Evolutionary conservation across 1,140 invertebrate species (phyloP).

Genomic region (Bombus waltoni): DNA sequence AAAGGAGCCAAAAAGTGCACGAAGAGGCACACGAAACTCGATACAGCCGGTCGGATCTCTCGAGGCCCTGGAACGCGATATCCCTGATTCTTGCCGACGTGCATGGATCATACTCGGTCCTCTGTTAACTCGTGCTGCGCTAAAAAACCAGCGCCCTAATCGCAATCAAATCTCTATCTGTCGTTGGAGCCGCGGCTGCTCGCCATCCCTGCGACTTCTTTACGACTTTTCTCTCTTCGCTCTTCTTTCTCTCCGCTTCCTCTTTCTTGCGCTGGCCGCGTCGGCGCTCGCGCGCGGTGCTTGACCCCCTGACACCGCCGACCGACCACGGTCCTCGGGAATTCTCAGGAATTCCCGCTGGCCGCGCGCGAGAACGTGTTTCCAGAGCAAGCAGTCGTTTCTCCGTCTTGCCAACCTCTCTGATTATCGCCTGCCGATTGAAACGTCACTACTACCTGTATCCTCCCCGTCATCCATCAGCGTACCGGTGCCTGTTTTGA

Average conservation of each 20-base stretch:
- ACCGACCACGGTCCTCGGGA: neutral
- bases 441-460: neutral
- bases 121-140: constrained; percentile 71
- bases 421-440: neutral
- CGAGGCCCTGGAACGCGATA: constrained; percentile 78
- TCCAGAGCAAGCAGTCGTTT: neutral
- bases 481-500: neutral
- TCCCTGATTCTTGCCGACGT: constrained; percentile 79
- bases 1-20: constrained; percentile 59
- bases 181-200: constrained; percentile 30
- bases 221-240: constrained; percentile 22
- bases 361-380: constrained; percentile 9
- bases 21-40: constrained; percentile 72
- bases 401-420: neutral
- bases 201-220: constrained; percentile 45
- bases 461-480: neutral
- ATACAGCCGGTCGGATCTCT: constrained; percentile 75
- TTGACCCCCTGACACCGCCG: constrained; percentile 3
- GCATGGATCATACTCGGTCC: constrained; percentile 74
- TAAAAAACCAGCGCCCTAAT: constrained; percentile 65
- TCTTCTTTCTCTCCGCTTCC: neutral
- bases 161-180: constrained; percentile 72
- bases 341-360: neutral
- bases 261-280: neutral
- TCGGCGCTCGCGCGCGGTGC: constrained; percentile 1